Evolutionary conservation across 2,113 vertebrate species (phyloP).

Genomic region (Anguilla japonica): DNA sequence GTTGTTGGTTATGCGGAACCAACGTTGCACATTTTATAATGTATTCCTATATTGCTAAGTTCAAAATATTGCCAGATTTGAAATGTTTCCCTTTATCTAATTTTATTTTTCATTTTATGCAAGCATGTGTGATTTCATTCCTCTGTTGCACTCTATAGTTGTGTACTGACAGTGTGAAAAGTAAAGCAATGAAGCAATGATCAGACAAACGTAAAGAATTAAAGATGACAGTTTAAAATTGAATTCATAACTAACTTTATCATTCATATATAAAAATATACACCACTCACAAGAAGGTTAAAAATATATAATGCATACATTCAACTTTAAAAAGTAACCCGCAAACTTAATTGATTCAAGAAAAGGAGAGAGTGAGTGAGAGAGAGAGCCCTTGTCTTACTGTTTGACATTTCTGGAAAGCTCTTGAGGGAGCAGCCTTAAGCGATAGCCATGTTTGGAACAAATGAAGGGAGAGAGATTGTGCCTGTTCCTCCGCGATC

Average conservation of each 20-base stretch:
- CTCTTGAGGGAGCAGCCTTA: conserved; percentile 66
- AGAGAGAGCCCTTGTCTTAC: conserved; percentile 60
- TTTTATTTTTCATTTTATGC: neutral
- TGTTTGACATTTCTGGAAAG: conserved; percentile 71
- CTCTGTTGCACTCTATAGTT: neutral
- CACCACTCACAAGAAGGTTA: no score
- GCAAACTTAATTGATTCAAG: neutral
- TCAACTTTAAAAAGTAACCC: no score
- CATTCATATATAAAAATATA: neutral
- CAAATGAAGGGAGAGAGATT: conserved; percentile 55
- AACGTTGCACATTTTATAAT: neutral
- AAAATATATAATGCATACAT: no score
- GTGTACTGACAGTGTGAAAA: neutral
- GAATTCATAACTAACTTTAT: neutral
- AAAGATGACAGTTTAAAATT: neutral
- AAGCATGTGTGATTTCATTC: no score
- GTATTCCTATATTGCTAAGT: neutral
- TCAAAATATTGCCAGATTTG: neutral
- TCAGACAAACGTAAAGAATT: neutral
- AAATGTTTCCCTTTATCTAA: neutral
- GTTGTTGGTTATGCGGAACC: no score
- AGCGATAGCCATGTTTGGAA: conserved; percentile 60
- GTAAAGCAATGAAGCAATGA: neutral
- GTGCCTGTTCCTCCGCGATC: conserved; percentile 50
- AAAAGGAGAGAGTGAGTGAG: neutral